Conservation (phyloP, 2,113 vertebrate species). For the Ciconia maguari region DNA sequence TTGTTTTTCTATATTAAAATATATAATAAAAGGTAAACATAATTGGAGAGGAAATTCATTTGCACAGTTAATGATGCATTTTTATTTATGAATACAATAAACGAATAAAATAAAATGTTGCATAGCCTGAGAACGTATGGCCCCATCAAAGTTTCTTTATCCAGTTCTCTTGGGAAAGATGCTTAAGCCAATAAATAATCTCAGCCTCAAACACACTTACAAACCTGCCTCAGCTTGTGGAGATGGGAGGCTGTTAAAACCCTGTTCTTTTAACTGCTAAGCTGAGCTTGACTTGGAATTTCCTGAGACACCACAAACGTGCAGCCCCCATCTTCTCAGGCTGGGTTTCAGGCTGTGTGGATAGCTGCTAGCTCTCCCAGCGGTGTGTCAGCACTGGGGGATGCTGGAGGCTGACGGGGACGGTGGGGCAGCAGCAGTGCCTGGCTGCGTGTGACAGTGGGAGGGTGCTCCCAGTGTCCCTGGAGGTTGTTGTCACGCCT, state of each 20-base stretch:
- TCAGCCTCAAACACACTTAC: not conserved
- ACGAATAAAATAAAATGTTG: not conserved
- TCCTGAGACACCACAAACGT: not conserved
- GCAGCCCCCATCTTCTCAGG: not conserved
- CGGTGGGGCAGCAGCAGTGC: not conserved
- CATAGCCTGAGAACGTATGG: not conserved
- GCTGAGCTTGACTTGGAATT: not conserved
- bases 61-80: not conserved
- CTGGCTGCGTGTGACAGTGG: not conserved
- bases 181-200: not conserved
- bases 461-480: not conserved
- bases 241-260: not conserved
- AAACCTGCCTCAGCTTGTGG: not conserved
- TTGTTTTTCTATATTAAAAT: not conserved
- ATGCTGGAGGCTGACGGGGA: not conserved
- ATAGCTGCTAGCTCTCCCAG: not conserved
- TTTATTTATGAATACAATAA: conserved; percentile 35
- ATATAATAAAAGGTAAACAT: not conserved
- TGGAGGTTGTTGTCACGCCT: not conserved
- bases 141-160: not conserved
- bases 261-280: not conserved
- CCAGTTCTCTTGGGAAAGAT: not conserved
- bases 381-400: fast-evolving
- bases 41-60: conserved; percentile 17
- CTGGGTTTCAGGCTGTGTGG: not conserved